Conservation (phyloP, 2,888 invertebrate genomes). For the Euclidia mi region DNA sequence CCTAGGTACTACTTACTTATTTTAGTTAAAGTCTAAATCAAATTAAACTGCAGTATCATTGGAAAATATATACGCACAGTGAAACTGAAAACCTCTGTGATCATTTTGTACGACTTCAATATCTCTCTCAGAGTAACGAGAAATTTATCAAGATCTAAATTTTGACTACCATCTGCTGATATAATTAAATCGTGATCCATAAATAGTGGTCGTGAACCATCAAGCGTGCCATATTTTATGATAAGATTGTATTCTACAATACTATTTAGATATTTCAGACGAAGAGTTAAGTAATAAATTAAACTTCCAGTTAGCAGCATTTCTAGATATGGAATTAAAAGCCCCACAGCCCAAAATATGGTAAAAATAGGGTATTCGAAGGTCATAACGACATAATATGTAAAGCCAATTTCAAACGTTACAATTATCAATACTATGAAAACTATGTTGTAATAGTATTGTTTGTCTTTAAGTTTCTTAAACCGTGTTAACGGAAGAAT, state of each 20-base stretch:
- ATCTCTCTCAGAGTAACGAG: constrained; percentile 50
- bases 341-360: constrained; percentile 34
- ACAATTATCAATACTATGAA: constrained; percentile 25
- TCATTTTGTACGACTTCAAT: constrained; percentile 51
- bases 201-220: neutral
- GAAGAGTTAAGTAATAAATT: constrained; percentile 52
- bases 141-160: constrained; percentile 34
- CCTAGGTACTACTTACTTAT: too few species aligned
- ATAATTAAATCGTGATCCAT: constrained; percentile 15
- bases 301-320: constrained; percentile 42
- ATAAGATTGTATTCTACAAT: constrained; percentile 41
- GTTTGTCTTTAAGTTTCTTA: constrained; percentile 37
- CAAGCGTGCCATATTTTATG: constrained; percentile 4
- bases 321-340: constrained; percentile 54
- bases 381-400: constrained; percentile 24
- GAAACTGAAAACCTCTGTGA: constrained; percentile 55
- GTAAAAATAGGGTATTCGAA: constrained; percentile 44
- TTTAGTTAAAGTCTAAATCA: neutral
- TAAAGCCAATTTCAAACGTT: constrained; percentile 42
- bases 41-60: neutral
- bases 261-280: constrained; percentile 52
- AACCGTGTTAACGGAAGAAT: constrained; percentile 40
- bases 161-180: neutral
- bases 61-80: constrained; percentile 45
- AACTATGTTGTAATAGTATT: constrained; percentile 41